Percentiles rank a stretch among this genome's conserved stretches.
These are phyloP conservation scores for Leptarthrus brevirostris DNA, from an alignment of 2,888 invertebrate genomes.

Conservation along the genomic window DNA sequence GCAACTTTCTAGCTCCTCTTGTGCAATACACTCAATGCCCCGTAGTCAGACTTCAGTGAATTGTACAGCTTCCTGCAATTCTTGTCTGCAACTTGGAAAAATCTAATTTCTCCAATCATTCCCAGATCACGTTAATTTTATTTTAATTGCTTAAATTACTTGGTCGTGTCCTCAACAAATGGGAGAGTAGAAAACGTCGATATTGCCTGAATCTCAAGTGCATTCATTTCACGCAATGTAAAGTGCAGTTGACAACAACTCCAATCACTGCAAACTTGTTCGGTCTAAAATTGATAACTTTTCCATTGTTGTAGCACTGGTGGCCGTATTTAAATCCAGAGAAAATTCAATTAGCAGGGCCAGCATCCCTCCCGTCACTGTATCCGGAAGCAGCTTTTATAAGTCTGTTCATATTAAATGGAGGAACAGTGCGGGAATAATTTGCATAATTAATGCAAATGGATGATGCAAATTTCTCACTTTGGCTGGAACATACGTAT, in stretches of 20 bases:
- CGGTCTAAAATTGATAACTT: conserved; percentile 1
- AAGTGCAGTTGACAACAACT: background rate
- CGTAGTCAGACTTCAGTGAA: background rate
- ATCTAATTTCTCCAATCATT: background rate
- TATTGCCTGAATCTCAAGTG: background rate
- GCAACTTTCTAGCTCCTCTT: too few species aligned
- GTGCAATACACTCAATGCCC: too few species aligned
- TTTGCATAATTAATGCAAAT: conserved; percentile 18
- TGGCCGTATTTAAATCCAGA: background rate
- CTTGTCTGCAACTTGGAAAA: background rate
- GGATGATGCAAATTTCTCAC: conserved; percentile 15
- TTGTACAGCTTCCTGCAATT: background rate
- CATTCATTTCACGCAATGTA: background rate
- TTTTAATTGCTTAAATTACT: background rate
- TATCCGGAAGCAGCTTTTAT: background rate
- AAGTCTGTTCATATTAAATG: background rate
- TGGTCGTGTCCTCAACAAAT: background rate
- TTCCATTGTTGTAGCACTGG: background rate
- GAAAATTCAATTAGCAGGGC: background rate
- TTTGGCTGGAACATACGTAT: background rate
- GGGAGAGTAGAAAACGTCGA: background rate
- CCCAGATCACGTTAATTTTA: background rate
- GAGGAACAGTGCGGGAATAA: background rate
- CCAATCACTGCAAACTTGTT: conserved; percentile 8
- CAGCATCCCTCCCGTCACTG: background rate